Conservation (phyloP, 37 sponge, comb jelly and placozoan species). For the Corticium candelabrum region DNA sequence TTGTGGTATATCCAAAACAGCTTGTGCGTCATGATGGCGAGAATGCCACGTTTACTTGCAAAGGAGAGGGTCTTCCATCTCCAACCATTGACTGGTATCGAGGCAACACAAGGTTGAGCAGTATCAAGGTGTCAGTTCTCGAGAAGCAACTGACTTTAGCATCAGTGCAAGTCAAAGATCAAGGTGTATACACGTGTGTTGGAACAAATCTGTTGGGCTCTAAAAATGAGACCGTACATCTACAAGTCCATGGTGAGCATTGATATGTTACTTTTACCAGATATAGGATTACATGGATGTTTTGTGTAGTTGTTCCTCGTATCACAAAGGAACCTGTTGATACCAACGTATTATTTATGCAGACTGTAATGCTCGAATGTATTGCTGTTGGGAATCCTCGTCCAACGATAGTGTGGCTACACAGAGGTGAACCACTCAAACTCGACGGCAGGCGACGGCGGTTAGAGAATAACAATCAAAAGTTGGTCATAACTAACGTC, state of each 20-base stretch:
- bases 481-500: too few relatives aligned
- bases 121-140: background rate
- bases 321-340: background rate
- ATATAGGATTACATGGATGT: background rate
- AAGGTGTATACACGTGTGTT: background rate
- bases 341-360: background rate
- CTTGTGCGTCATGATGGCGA: background rate
- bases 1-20: background rate
- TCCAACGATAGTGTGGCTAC: background rate
- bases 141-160: background rate
- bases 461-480: too few relatives aligned
- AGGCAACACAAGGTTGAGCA: background rate
- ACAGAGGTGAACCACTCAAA: background rate
- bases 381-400: background rate
- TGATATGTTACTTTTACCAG: too few relatives aligned
- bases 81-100: background rate
- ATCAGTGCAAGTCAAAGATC: background rate
- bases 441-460: background rate
- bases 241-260: background rate
- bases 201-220: background rate
- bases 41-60: background rate
- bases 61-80: background rate
- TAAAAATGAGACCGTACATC: background rate
- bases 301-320: background rate
- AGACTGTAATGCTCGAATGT: background rate